Conservation (phyloP, 2,797 vertebrate genomes). For the Masticophis lateralis region DNA sequence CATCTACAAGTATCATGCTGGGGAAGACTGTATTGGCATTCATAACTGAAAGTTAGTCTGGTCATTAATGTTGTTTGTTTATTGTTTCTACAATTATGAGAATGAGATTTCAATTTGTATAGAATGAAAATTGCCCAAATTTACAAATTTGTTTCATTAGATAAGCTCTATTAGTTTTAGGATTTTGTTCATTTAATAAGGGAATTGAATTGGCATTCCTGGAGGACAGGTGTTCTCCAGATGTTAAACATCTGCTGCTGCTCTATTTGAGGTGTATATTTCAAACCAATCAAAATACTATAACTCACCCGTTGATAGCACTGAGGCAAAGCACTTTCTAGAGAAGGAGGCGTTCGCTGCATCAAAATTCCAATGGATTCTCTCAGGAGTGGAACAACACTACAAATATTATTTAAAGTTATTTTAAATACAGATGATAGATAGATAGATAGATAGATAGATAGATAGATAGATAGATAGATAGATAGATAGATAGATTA, state of each 20-base stretch:
- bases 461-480: background rate
- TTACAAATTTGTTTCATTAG: background rate
- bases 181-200: background rate
- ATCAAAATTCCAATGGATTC: slow-evolving; percentile 96
- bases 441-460: background rate
- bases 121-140: background rate
- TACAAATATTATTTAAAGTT: slow-evolving; percentile 61
- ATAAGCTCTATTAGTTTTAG: background rate
- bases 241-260: background rate
- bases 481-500: background rate
- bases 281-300: background rate
- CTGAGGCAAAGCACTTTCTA: slow-evolving; percentile 87
- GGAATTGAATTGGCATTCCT: background rate
- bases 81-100: background rate
- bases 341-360: slow-evolving; percentile 89
- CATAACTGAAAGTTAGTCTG: background rate
- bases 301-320: slow-evolving; percentile 93
- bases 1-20: background rate
- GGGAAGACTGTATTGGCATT: background rate
- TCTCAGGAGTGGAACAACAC: slow-evolving; percentile 91
- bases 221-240: background rate
- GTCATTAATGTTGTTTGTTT: background rate
- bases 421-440: background rate
- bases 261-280: background rate
- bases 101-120: background rate